phyloP scores from a whole-genome alignment of 1,140 invertebrate species.

The Aporrectodea caliginosa region DNA sequence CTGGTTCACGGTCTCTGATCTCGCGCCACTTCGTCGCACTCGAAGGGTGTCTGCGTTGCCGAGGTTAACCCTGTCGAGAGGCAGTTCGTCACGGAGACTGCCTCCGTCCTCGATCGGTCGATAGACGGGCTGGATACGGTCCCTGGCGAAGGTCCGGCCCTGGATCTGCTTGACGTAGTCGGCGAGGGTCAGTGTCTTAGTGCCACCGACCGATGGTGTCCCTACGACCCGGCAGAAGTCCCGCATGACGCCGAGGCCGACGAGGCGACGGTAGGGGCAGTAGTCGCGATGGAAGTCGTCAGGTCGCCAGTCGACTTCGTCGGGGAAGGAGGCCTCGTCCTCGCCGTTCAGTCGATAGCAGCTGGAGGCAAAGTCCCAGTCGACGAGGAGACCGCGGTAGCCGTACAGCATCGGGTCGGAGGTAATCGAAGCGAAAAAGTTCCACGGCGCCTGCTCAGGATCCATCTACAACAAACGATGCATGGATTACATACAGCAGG shows the following conservation, averaged over 20 bases:
- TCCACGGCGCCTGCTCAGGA: slow-evolving; percentile 22
- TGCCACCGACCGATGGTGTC: background rate
- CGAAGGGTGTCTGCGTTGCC: background rate
- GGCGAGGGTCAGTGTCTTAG: background rate
- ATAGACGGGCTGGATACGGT: background rate
- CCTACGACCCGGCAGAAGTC: no score
- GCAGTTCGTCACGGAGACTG: background rate
- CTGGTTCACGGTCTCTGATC: background rate
- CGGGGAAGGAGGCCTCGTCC: slow-evolving; percentile 13
- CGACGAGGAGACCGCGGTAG: slow-evolving; percentile 26
- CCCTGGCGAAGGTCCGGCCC: background rate
- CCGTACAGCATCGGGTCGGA: slow-evolving; percentile 24
- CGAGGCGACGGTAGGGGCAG: slow-evolving; percentile 18
- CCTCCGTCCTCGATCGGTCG: background rate
- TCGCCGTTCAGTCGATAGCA: slow-evolving; percentile 8
- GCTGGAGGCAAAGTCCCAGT: slow-evolving; percentile 26
- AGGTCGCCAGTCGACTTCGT: slow-evolving; percentile 13
- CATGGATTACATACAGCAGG: background rate
- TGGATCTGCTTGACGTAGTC: background rate
- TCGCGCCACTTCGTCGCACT: background rate
- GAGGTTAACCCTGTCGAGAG: background rate
- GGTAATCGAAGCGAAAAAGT: background rate
- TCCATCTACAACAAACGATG: slow-evolving; percentile 5
- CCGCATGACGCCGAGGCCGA: slow-evolving; percentile 24
- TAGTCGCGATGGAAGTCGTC: slow-evolving; percentile 29